phyloP scores from a whole-genome alignment of 2,888 invertebrate species.

The Gasteruption jaculator region DNA sequence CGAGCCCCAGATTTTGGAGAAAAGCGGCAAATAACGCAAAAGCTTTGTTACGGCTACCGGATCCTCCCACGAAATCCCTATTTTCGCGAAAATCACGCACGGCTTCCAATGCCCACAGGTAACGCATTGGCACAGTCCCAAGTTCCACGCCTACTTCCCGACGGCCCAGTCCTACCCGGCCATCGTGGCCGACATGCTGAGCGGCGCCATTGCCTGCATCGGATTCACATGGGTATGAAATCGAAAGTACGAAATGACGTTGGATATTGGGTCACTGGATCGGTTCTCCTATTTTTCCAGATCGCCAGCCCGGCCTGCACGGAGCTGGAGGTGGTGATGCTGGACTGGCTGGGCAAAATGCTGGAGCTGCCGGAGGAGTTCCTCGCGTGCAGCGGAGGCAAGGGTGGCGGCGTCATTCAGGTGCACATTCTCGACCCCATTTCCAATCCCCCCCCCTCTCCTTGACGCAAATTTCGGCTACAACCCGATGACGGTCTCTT shows the following conservation, averaged over 20 bases:
- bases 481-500: conserved; percentile 4
- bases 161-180: conserved; percentile 91
- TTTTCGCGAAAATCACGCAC: too few species aligned
- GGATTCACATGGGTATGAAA: conserved; percentile 78
- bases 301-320: conserved; percentile 94
- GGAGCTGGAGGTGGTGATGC: conserved; percentile 89
- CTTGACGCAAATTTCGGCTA: too few species aligned
- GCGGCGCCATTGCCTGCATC: conserved; percentile 91
- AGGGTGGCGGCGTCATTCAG: conserved; percentile 80
- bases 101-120: too few species aligned
- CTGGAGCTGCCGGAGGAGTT: conserved; percentile 81
- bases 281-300: conserved; percentile 58
- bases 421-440: conserved; percentile 38
- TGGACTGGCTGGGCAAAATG: conserved; percentile 96
- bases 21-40: too few species aligned
- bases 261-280: conserved; percentile 1
- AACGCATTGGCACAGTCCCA: conserved; percentile 95
- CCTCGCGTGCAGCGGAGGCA: conserved; percentile 73
- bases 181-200: conserved; percentile 92
- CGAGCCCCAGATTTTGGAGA: too few species aligned
- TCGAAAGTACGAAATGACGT: conserved; percentile 4
- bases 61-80: too few species aligned
- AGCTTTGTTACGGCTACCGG: too few species aligned
- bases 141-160: conserved; percentile 94
- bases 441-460: too few species aligned